Evolutionary conservation across 1,140 invertebrate genomes (phyloP), one percentile per base, ranked within the genome.

Genomic region (Listronotus bonariensis): DNA sequence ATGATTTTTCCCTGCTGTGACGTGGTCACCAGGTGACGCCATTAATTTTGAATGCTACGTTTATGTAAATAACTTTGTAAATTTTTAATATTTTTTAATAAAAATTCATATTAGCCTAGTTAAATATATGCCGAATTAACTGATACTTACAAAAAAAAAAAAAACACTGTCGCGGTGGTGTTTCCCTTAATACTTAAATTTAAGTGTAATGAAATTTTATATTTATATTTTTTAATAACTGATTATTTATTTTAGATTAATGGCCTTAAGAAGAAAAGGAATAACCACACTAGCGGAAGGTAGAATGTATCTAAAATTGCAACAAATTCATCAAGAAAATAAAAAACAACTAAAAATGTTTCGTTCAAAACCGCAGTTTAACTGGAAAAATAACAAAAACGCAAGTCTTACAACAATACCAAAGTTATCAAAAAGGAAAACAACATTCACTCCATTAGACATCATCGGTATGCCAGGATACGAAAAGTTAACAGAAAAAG

Each of bases 391-490:
- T 72, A 78, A 56, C 66, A 79, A 62, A 78, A 77, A 74, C 34
- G 67, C 36, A 32, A 55, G 36, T 43, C 20, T 69, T 9, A 49
- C 63, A 6, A 36, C 58, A 14, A 34, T 71, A n/a, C 49, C 67
- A 26, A 68, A 69, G 49, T 68, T 51, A 57, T 43, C 48, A 6
- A 67, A 67, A 41, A 73, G 71, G 62, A 69, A 70, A 26, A 46
- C 67, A 8, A 54, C 46, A 41, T 82, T 88, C 36, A 85, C 88
- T 0, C 89, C 90, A 10, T 78, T 96, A 17, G 87, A 91, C 53
- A 89, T 95, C 68, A 72, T 83, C 57, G 90, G 90, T 56, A 77
- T 95, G 52, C 91, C 92, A 10, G 89, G 89, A 1, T 95, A 88
- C 75, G 88, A 92, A 15, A 87, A 88, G 69, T 78, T 97, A n/a